Percentiles rank a stretch among this genome's conserved stretches.
Conservation (phyloP, 2,888 invertebrate species). For the Azorinus chamasolen region DNA sequence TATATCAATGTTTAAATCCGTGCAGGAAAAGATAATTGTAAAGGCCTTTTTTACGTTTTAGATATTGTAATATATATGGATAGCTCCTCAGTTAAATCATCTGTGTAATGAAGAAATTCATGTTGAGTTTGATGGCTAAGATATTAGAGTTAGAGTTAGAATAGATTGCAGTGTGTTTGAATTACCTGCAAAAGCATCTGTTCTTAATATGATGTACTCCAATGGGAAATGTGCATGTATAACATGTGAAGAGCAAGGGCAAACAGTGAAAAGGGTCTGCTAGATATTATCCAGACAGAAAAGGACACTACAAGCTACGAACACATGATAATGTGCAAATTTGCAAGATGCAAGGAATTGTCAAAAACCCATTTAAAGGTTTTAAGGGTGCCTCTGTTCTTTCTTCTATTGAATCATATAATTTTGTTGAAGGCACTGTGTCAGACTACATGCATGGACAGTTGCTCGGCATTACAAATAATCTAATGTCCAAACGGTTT, state of each 20-base stretch:
- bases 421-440: constrained; percentile 19
- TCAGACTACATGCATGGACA: constrained; percentile 35
- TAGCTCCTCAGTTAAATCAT: too few relatives aligned
- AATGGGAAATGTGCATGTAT: constrained; percentile 54
- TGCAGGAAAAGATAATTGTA: too few relatives aligned
- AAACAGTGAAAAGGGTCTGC: constrained; percentile 34
- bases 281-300: constrained; percentile 29
- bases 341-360: constrained; percentile 18
- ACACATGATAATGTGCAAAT: constrained; percentile 14
- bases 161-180: constrained; percentile 44
- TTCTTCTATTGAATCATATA: constrained; percentile 4
- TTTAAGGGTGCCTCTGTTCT: constrained; percentile 46
- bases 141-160: constrained; percentile 14
- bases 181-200: constrained; percentile 61
- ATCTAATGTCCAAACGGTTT: constrained; percentile 48
- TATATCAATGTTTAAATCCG: too few relatives aligned
- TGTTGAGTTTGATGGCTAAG: constrained; percentile 9
- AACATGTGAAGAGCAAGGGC: too few relatives aligned
- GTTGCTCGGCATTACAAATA: too few relatives aligned
- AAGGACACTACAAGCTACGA: constrained; percentile 13
- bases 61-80: too few relatives aligned
- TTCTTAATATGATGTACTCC: too few relatives aligned
- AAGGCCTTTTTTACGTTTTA: too few relatives aligned
- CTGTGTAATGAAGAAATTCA: too few relatives aligned
- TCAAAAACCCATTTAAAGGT: constrained; percentile 31